phyloP scores from a whole-genome alignment of 2,797 vertebrate species.

The Crypturellus tataupa region DNA sequence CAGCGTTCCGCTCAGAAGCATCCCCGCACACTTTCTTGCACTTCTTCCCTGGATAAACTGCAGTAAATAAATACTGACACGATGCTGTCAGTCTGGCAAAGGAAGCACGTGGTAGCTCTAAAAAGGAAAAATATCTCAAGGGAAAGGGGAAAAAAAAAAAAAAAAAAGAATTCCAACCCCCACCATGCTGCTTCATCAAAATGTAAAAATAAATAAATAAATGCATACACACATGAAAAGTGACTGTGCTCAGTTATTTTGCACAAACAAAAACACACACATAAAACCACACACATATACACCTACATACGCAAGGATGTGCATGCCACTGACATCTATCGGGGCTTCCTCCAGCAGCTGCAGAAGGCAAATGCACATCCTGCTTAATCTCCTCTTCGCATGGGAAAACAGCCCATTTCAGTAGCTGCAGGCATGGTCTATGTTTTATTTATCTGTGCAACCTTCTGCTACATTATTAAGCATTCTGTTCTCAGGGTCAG shows the following conservation, averaged over 20 bases:
- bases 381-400: not conserved
- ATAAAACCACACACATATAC: accelerated
- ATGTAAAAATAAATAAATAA: not conserved
- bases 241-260: not conserved
- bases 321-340: accelerated
- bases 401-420: conserved; percentile 34
- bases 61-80: not conserved
- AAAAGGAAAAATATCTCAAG: conserved; percentile 12
- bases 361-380: not conserved
- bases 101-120: not conserved
- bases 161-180: not conserved
- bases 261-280: accelerated
- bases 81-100: accelerated
- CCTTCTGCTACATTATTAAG: conserved; percentile 9
- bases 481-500: conserved; percentile 19
- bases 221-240: not conserved
- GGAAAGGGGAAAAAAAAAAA: not conserved
- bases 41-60: not conserved
- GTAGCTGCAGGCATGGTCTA: not conserved
- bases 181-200: not conserved
- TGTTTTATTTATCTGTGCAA: not conserved
- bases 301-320: accelerated
- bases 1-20: not conserved
- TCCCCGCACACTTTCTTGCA: not conserved
- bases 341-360: not conserved